These are phyloP conservation scores for Podabrus alpinus DNA, from an alignment of 2,888 invertebrate genomes.

Conservation along the genomic window DNA sequence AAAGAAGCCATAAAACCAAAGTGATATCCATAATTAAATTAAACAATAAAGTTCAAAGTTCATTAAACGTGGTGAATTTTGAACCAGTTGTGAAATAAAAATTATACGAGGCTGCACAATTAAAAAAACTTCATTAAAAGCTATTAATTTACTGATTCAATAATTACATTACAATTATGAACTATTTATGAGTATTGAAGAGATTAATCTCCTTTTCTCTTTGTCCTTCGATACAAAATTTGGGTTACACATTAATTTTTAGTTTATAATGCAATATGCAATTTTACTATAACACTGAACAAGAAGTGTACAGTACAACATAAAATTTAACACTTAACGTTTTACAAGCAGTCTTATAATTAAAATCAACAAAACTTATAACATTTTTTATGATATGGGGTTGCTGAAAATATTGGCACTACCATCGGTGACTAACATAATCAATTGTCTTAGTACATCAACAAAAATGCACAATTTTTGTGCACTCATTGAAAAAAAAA, in stretches of 20 bases:
- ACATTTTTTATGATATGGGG: neutral
- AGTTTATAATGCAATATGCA: slow-evolving; percentile 31
- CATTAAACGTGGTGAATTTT: neutral
- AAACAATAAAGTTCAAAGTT: neutral
- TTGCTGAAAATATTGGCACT: slow-evolving; percentile 18
- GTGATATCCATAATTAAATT: neutral
- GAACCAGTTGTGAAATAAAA: neutral
- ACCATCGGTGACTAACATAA: slow-evolving; percentile 21
- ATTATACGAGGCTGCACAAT: neutral
- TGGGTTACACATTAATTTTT: slow-evolving; percentile 7
- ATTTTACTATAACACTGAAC: slow-evolving; percentile 32
- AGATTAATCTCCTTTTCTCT: slow-evolving; percentile 5
- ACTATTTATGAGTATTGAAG: slow-evolving; percentile 11
- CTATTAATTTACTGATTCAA: slow-evolving; percentile 14
- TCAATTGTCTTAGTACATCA: slow-evolving; percentile 11
- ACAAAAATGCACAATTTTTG: slow-evolving; percentile 9
- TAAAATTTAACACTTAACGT: slow-evolving; percentile 14
- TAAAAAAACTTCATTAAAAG: slow-evolving; percentile 4
- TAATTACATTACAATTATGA: slow-evolving; percentile 14
- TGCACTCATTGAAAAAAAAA: neutral
- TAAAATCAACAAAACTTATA: slow-evolving; percentile 4
- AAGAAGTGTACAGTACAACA: slow-evolving; percentile 23
- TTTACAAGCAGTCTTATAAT: slow-evolving; percentile 24
- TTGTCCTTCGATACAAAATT: slow-evolving; percentile 11
- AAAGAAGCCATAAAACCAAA: neutral